Evolutionary conservation across 1,140 invertebrate genomes (phyloP), one percentile per base, ranked within the genome.

Genomic region (Pentalonia nigronervosa): DNA sequence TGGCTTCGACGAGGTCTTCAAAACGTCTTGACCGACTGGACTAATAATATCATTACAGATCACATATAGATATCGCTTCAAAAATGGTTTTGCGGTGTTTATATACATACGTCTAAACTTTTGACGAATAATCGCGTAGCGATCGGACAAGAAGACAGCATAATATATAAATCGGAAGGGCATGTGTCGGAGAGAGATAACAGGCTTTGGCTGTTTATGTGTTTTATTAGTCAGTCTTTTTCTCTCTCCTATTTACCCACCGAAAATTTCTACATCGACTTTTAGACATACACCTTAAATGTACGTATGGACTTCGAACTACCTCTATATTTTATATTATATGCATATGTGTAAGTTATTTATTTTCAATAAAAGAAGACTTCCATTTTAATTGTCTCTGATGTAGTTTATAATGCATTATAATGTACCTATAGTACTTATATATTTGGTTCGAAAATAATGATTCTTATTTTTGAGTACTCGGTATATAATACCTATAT

Each of bases 181-280:
- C 91, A 41, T 93, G 81, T 25, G 91, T 93, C 91, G 91, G 91
- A 56, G 91, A 93, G 91, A 93, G 91, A 41, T 34, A 86, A 47
- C n/a, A 86, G 91, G 91, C 91, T 93, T 86, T 93, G 91, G 81
- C 91, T 93, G 34, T 93, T 48, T 83, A 81, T 45, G 23, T 84
- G 20, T 92, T 53, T 91, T 92, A 83, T 84, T 36, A 93, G 91
- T 93, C 91, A 93, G 91, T 93, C 91, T 93, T 93, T 93, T 93
- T 93, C 91, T 93, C 91, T 93, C 91, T 93, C 91, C 91, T 93
- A 93, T 93, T 93, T 93, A 86, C 91, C 91, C 91, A 86, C 91
- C 91, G 91, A 93, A 93, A 36, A 93, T 25, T 25, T 81, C 91
- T 91, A 76, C 90, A 21, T 47, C 8, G 34, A 11, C 45, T 45